Conservation (phyloP, 2,113 vertebrate genomes). For the Rhinogobius similis region DNA sequence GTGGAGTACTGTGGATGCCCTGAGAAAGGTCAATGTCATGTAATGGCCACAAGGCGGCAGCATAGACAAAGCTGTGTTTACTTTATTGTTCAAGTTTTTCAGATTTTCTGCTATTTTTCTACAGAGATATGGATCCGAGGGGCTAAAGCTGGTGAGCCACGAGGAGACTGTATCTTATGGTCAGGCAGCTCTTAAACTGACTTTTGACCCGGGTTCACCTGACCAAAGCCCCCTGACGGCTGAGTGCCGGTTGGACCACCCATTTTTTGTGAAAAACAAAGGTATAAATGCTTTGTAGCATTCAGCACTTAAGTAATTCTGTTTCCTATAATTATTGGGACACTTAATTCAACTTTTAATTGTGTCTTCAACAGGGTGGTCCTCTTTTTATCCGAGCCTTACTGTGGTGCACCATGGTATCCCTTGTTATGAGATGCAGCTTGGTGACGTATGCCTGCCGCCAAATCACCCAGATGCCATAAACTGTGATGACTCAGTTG, state of each 20-base stretch:
- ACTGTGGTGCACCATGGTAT: conserved; percentile 99
- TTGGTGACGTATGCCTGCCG: conserved; percentile 96
- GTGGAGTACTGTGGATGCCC: not conserved
- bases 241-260: conserved; percentile 95
- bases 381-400: conserved; percentile 97
- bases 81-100: not conserved
- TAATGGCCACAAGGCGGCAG: conserved; percentile 37
- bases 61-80: conserved; percentile 11
- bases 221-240: conserved; percentile 89
- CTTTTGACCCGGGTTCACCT: conserved; percentile 93
- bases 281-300: conserved; percentile 73
- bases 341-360: not conserved
- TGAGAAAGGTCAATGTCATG: not conserved
- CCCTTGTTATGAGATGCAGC: conserved; percentile 96
- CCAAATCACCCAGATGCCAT: conserved; percentile 98
- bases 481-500: conserved; percentile 98
- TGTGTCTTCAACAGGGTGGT: conserved; percentile 84
- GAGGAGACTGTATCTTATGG: conserved; percentile 93
- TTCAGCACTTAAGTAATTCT: not conserved
- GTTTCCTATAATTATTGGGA: not conserved
- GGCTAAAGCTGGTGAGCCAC: conserved; percentile 90
- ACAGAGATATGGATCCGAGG: conserved; percentile 90
- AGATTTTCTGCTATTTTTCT: conserved; percentile 29
- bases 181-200: conserved; percentile 93
- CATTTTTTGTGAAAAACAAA: conserved; percentile 98